These are phyloP conservation scores for Indicator indicator DNA, from an alignment of 2,113 vertebrate species.

Conservation along the genomic window DNA sequence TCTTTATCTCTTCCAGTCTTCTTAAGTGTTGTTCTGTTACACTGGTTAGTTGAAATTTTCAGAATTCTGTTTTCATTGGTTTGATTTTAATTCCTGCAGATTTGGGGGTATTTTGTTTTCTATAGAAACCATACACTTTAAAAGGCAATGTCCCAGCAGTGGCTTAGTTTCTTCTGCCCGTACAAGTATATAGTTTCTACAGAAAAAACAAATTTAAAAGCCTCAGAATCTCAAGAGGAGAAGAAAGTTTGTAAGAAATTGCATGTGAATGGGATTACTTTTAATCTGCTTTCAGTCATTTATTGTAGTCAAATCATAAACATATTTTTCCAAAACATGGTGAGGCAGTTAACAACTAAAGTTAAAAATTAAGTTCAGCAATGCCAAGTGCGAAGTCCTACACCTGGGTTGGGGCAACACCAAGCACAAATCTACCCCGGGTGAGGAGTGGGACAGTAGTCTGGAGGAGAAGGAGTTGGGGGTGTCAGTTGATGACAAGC, in stretches of 20 bases:
- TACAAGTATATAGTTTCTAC: fast-evolving
- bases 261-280: not conserved
- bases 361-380: not conserved
- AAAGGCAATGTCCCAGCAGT: no score
- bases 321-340: not conserved
- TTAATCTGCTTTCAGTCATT: not conserved
- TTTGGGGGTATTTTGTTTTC: no score
- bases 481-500: no score
- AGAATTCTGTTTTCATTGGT: not conserved
- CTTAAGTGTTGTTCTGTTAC: not conserved
- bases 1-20: not conserved
- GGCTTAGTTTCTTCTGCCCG: not conserved
- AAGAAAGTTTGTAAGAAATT: not conserved
- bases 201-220: not conserved
- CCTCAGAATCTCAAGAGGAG: not conserved
- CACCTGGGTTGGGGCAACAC: no score
- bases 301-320: not conserved
- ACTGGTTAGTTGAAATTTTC: not conserved
- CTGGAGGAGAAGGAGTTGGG: no score
- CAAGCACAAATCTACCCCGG: no score
- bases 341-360: not conserved
- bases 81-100: not conserved
- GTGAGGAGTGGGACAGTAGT: no score
- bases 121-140: no score
- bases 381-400: no score